phyloP scores from a whole-genome alignment of 2,113 vertebrate genomes.

The Corythaeola cristata region DNA sequence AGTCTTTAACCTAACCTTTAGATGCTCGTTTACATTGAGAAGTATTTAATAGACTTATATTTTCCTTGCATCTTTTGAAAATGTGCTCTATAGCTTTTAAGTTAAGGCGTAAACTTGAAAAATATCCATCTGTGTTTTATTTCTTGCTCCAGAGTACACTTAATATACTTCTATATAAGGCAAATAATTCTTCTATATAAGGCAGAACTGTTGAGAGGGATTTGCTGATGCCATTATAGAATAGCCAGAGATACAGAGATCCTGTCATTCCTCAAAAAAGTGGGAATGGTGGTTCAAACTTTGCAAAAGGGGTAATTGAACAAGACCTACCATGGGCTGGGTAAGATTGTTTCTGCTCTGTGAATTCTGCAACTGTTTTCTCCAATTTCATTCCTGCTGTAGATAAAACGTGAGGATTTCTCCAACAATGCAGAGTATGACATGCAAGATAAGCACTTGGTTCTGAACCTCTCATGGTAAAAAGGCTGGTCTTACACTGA shows the following conservation, averaged over 20 bases:
- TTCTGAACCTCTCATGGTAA: not conserved
- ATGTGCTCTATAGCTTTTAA: not conserved
- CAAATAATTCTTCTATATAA: not conserved
- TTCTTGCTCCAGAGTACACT: not conserved
- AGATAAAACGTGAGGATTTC: not conserved
- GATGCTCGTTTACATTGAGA: not conserved
- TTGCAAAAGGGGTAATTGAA: not conserved
- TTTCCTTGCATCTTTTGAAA: not conserved
- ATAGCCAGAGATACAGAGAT: not conserved
- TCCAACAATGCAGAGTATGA: accelerated
- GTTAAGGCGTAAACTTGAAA: not conserved
- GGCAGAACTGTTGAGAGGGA: not conserved
- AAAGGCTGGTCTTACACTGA: not conserved
- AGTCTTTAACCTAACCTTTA: not conserved
- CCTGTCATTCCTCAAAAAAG: not conserved
- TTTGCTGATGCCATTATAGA: not conserved
- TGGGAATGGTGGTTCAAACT: not conserved
- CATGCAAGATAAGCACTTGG: not conserved
- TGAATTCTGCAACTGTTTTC: not conserved
- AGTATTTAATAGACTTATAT: not conserved
- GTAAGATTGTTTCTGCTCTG: not conserved
- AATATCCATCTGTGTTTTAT: not conserved
- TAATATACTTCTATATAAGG: not conserved
- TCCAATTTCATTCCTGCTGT: not conserved
- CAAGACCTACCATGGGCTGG: not conserved